Base-by-base conservation (phyloP, 37 sponge, comb jelly and placozoan genomes). In the Halichondria panicea region DNA sequence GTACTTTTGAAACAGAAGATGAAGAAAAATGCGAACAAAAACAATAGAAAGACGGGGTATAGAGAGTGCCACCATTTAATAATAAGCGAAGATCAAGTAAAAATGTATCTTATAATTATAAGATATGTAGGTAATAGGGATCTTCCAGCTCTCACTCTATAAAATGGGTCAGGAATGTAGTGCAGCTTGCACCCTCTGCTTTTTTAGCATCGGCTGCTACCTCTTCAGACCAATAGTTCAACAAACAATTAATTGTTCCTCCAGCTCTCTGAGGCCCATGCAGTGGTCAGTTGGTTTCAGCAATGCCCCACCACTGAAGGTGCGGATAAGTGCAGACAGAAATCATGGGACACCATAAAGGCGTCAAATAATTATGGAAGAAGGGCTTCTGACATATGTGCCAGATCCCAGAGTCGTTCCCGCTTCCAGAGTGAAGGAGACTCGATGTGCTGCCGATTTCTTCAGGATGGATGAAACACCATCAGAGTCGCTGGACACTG, bases 121-220 rank as follows among this genome's bases (percentile, higher is more conserved):
- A n/a, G n/a, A n/a, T n/a, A n/a, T n/a, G n/a, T n/a, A n/a, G n/a
- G n/a, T n/a, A n/a, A n/a, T n/a, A n/a, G n/a, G n/a, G n/a, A n/a
- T n/a, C n/a, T n/a, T n/a, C n/a, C n/a, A n/a, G n/a, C n/a, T n/a
- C n/a, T n/a, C n/a, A n/a, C n/a, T n/a, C n/a, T n/a, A n/a, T n/a
- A n/a, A n/a, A n/a, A n/a, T n/a, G 73, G n/a, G 22, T 84, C 45
- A 28, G 78, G 72, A 77, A 72, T 24, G 77, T 55, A 40, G 67
- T 53, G 30, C 53, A 76, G 25, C 72, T 84, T 57, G 78, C 66
- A 70, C 72, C 79, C 19, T 72, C 86, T 72, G 79, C 79, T 68
- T 85, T 71, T 40, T 37, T 85, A 66, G 72, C 86, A 18, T 85
- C 86, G 8, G 68, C 68, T 78, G 67, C 61, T 78, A 56, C 59